Base-by-base conservation (phyloP, 2,113 vertebrate genomes). In the Phrynosoma blainvillii region DNA sequence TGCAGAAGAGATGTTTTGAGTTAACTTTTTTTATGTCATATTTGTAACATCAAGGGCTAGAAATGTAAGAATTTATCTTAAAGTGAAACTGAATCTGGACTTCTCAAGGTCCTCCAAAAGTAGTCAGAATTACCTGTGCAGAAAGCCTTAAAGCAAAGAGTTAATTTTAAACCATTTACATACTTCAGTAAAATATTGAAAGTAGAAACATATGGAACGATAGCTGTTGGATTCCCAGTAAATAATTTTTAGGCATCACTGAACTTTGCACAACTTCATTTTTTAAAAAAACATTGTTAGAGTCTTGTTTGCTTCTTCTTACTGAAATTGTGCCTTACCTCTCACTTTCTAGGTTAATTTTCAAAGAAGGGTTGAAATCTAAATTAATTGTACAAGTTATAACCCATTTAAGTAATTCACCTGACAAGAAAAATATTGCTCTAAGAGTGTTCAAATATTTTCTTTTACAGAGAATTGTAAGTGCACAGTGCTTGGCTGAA, bases 401-500 rank as follows among this genome's bases (percentile, higher is more conserved):
- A 89, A 90, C 25, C 87, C n/a, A 79, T 77, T 94, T 93, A 91
- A 90, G 85, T 92, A 86, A 91, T 87, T 56, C 68, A 12, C 23
- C n/a, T 59, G 25, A 18, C 54, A n/a, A 71, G 66, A 52, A 21
- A 66, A 77, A 85, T 94, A 84, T 94, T 84, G 70, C 93, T 94
- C 83, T 92, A 89, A 92, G 91, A 93, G 92, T 87, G 89, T 95
- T 93, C 92, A 92, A 92, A 88, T 94, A 86, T 42, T 73, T 90
- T 93, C 85, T 93, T 74, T 86, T 79, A 78, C 97, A 99, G 98
- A 96, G 97, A 94, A 97, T 98, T 92, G 94, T 98, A 93, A 97
- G 94, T 94, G 95, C 97, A 87, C 97, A 97, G 91, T 96, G 97
- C 93, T 97, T 98, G 96, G 95, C 97, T 92, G 98, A 98, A 97